phyloP scores from a whole-genome alignment of 2,888 invertebrate genomes.

The Bursaphelenchus okinawaensis region DNA sequence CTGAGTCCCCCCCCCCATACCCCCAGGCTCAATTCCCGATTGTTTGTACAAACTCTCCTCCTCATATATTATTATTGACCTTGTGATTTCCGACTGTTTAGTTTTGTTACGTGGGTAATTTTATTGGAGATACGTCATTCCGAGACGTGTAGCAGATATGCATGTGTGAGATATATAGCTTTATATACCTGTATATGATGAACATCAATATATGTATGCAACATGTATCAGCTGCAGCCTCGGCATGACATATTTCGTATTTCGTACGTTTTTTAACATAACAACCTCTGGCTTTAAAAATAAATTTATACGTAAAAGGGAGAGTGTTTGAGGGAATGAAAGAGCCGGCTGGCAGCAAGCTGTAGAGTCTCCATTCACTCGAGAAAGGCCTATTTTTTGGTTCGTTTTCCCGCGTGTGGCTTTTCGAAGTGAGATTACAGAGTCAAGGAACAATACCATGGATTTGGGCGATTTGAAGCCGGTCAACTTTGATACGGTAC shows the following conservation, averaged over 20 bases:
- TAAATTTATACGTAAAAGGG: not conserved
- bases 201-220: too few species aligned
- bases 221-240: too few species aligned
- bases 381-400: not conserved
- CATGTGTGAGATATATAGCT: too few species aligned
- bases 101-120: not conserved
- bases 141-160: too few species aligned
- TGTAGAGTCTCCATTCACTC: not conserved
- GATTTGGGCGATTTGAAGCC: not conserved
- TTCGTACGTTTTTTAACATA: not conserved
- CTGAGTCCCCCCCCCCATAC: too few species aligned
- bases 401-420: not conserved
- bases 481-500: slow-evolving; percentile 12
- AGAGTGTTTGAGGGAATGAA: not conserved
- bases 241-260: not conserved
- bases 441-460: not conserved
- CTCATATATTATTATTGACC: not conserved
- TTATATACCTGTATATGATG: too few species aligned
- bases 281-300: not conserved
- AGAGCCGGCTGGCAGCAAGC: not conserved
- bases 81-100: not conserved
- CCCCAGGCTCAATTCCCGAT: not conserved
- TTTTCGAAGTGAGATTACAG: not conserved
- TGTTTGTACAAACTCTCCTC: not conserved
- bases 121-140: not conserved